Conservation (phyloP, 2,113 vertebrate genomes). For the Meleagris gallopavo region DNA sequence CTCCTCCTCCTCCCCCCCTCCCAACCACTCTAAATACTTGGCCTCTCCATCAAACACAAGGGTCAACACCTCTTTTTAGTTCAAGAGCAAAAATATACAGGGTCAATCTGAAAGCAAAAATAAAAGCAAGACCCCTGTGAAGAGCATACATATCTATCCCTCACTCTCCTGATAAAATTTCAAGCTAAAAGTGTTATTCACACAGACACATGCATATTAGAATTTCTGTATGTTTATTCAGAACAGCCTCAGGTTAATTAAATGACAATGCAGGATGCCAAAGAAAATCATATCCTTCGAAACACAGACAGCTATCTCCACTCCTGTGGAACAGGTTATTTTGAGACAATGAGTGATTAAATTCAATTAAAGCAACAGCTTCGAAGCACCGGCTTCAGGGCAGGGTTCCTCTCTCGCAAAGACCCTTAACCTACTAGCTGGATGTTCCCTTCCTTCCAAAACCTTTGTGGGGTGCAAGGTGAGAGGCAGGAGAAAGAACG, state of each 20-base stretch:
- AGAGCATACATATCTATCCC: not conserved
- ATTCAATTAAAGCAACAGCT: constrained; percentile 4
- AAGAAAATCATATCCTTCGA: constrained; percentile 7
- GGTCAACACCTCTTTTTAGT: not conserved
- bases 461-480: constrained; percentile 2
- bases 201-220: not conserved
- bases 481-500: not conserved
- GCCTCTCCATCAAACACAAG: not conserved
- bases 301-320: not conserved
- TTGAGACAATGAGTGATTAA: not conserved
- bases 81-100: constrained; percentile 3
- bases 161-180: constrained; percentile 18
- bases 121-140: not conserved
- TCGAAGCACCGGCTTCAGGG: not conserved
- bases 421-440: not conserved
- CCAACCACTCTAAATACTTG: not conserved
- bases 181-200: not conserved
- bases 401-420: not conserved
- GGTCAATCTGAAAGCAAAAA: not conserved
- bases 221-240: constrained; percentile 10
- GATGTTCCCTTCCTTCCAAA: constrained; percentile 8
- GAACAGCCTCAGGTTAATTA: constrained; percentile 39
- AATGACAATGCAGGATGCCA: constrained; percentile 1
- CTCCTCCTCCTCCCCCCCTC: too few species aligned
- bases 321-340: not conserved